These are phyloP conservation scores for Chascanopsetta lugubris DNA, from an alignment of 2,113 vertebrate genomes.

Conservation along the genomic window DNA sequence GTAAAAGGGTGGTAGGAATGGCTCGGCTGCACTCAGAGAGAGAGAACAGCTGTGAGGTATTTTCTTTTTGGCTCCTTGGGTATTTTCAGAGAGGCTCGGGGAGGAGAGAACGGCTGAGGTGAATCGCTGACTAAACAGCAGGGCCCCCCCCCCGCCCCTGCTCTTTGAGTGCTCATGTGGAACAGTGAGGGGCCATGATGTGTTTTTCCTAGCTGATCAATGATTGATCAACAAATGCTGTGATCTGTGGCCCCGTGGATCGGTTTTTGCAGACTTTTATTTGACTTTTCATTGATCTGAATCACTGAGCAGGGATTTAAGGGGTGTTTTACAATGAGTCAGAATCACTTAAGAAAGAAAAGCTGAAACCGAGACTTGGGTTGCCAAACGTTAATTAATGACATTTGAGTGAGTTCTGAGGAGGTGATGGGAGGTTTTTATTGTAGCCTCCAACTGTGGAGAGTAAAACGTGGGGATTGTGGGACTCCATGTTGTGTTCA, in stretches of 20 bases:
- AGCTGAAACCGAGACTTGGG: background rate
- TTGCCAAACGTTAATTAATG: constrained; percentile 13
- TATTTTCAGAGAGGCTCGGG: constrained; percentile 64
- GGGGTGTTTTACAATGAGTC: background rate
- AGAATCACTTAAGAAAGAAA: background rate
- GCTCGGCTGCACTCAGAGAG: constrained; percentile 49
- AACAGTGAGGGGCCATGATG: constrained; percentile 40
- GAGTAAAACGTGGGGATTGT: constrained; percentile 19
- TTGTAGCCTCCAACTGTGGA: constrained; percentile 9
- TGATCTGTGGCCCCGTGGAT: background rate
- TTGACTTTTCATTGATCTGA: constrained; percentile 16
- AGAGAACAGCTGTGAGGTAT: constrained; percentile 77
- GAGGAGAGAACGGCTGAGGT: constrained; percentile 64
- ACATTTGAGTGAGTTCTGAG: constrained; percentile 24
- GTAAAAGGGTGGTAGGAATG: constrained; percentile 55
- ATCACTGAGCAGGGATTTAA: constrained; percentile 1
- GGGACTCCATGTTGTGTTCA: constrained; percentile 10
- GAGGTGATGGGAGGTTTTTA: constrained; percentile 15
- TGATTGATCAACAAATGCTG: constrained; percentile 51
- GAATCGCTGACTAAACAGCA: constrained; percentile 54
- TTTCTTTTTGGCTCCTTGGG: constrained; percentile 75
- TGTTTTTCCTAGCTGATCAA: constrained; percentile 52
- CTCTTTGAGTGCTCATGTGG: constrained; percentile 43
- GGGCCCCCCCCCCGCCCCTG: constrained; percentile 25
- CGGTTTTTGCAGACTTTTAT: background rate